Evolutionary conservation across 2,113 vertebrate genomes (phyloP), one percentile per base, ranked within the genome.

Genomic region (Salminus brasiliensis): DNA sequence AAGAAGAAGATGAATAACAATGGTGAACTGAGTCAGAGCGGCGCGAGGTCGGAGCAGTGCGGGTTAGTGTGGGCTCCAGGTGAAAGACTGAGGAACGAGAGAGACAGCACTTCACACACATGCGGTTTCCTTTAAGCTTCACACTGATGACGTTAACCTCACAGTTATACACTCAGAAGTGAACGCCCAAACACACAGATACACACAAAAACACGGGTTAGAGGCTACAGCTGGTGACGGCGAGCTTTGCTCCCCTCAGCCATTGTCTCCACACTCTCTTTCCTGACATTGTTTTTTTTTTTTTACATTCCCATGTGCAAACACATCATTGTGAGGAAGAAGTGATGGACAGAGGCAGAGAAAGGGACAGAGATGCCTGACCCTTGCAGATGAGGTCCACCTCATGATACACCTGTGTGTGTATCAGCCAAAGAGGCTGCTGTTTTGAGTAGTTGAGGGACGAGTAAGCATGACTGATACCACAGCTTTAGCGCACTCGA

Each of bases 381-480:
- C 6, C 0, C 49, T 32, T 12, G 15, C 27, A 53, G 43, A 34
- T 32, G 29, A 74, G 21, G 9, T 47, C 29, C 30, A 52, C 36
- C 59, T 34, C n/a, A n/a, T n/a, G n/a, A n/a, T n/a, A n/a, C n/a
- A n/a, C n/a, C n/a, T 49, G 43, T 29, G 45, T 49, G 29, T 43
- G 52, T 69, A 23, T 62, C 34, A 13, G 59, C 36, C 53, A 23
- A 41, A 21, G 23, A 57, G 23, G 30, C 47, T 41, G 41, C 59
- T 67, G 59, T 30, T n/a, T 43, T 45, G 6, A 67, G 62, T 66
- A 66, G 66, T 13, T 79, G 59, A 59, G 66, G 6, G 63, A 84
- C 57, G 32, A 72, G 81, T 47, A 76, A 74, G 88, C 25, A 41
- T 77, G 81, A 87, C 84, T 65, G 9, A 76, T 87, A 85, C 86